These are phyloP conservation scores for Azorinus chamasolen DNA, from an alignment of 2,888 invertebrate species.

Conservation along the genomic window DNA sequence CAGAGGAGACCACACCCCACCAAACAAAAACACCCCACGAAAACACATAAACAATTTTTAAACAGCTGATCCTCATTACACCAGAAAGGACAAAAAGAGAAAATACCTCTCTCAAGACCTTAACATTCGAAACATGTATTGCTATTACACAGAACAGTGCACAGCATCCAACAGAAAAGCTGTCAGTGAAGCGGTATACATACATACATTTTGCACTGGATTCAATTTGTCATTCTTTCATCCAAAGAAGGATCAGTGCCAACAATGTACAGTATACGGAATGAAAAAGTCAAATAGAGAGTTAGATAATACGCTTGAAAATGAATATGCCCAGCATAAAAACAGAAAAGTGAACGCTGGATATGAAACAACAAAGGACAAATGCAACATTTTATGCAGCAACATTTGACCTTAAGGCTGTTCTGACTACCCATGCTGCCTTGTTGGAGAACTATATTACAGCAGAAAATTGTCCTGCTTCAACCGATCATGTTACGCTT, in stretches of 20 bases:
- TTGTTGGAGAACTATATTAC: slow-evolving; percentile 46
- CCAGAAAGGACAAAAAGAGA: no score
- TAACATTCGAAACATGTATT: no score
- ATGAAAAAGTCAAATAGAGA: slow-evolving; percentile 13
- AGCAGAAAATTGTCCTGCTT: slow-evolving; percentile 41
- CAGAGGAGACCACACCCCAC: no score
- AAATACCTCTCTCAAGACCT: no score
- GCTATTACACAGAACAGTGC: slow-evolving; percentile 32
- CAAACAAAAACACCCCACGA: no score
- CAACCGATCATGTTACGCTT: slow-evolving; percentile 35
- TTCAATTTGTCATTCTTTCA: no score
- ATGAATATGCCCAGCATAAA: slow-evolving; percentile 19
- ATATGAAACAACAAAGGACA: slow-evolving; percentile 28
- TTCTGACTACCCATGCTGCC: slow-evolving; percentile 38
- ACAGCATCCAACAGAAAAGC: slow-evolving; percentile 9
- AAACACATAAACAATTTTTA: no score
- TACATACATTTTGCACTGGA: slow-evolving; percentile 40
- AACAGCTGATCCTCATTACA: no score
- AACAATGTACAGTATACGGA: slow-evolving; percentile 34
- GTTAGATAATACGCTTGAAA: slow-evolving; percentile 4
- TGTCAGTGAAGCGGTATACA: slow-evolving; percentile 28
- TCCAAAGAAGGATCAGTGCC: slow-evolving; percentile 62
- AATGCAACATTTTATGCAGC: slow-evolving; percentile 13
- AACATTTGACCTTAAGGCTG: slow-evolving; percentile 26
- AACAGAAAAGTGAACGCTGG: background rate